Evolutionary conservation across 2,797 vertebrate species (phyloP).

Genomic region (Hypotaenidia okinawae): DNA sequence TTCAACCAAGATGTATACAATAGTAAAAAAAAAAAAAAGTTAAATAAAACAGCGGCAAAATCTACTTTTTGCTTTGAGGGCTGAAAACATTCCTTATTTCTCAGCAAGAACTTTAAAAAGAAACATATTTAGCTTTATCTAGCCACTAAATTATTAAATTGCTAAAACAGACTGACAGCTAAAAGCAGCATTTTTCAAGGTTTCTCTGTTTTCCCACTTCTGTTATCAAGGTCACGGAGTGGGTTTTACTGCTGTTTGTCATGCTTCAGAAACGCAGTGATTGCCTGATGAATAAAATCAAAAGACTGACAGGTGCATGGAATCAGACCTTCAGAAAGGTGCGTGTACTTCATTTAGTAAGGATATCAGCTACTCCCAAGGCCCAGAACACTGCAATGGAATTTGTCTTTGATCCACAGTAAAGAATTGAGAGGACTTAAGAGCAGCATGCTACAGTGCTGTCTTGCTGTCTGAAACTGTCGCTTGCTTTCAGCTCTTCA

Average conservation of each 20-base stretch:
- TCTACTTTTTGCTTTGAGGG: conserved; percentile 3
- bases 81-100: conserved; percentile 6
- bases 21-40: neutral
- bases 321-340: neutral
- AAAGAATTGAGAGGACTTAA: neutral
- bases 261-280: neutral
- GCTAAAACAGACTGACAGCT: neutral
- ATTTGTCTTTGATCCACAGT: conserved; percentile 31
- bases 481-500: neutral
- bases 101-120: conserved; percentile 30
- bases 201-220: neutral
- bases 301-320: neutral
- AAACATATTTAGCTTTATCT: conserved; percentile 11
- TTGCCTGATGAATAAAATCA: conserved; percentile 14
- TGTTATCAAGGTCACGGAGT: neutral
- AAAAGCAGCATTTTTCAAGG: conserved; percentile 2
- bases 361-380: neutral
- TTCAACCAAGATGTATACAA: conserved; percentile 26
- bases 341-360: neutral
- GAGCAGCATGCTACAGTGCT: neutral
- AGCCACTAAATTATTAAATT: conserved; percentile 34
- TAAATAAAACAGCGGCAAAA: neutral
- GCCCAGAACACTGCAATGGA: neutral
- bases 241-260: conserved; percentile 10
- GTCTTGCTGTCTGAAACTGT: neutral